Conservation (phyloP, 2,113 vertebrate species). For the Eretmochelys imbricata region DNA sequence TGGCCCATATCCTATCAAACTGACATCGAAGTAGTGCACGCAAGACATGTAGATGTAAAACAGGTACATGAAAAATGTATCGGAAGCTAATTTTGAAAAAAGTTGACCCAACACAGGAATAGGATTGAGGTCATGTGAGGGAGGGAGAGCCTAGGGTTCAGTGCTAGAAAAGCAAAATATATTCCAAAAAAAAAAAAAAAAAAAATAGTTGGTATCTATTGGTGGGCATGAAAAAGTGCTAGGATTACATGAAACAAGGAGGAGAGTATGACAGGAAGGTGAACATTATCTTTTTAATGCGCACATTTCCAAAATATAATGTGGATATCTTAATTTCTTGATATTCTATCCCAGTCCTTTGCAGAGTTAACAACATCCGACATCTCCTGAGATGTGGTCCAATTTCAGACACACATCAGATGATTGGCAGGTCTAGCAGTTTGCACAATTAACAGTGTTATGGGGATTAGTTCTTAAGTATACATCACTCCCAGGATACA, state of each 20-base stretch:
- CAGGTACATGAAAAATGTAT: background rate
- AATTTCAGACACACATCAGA: background rate
- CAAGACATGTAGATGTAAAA: background rate
- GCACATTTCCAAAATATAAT: background rate
- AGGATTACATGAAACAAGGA: background rate
- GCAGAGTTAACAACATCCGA: background rate
- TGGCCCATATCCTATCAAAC: background rate
- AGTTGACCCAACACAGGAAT: background rate
- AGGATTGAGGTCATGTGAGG: background rate
- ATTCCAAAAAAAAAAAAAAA: background rate
- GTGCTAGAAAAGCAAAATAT: background rate
- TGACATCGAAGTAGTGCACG: background rate
- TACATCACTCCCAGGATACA: background rate
- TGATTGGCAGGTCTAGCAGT: background rate
- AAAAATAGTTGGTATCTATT: background rate
- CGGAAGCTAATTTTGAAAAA: background rate
- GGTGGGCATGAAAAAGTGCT: background rate
- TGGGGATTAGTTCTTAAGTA: background rate
- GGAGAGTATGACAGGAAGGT: background rate
- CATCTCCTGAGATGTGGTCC: rapidly evolving
- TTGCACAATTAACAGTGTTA: background rate
- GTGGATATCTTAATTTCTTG: background rate
- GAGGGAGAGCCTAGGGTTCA: background rate
- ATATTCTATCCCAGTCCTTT: background rate
- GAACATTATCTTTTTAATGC: background rate